These are phyloP conservation scores for Diaperis boleti DNA, from an alignment of 2,888 invertebrate genomes.

Conservation along the genomic window DNA sequence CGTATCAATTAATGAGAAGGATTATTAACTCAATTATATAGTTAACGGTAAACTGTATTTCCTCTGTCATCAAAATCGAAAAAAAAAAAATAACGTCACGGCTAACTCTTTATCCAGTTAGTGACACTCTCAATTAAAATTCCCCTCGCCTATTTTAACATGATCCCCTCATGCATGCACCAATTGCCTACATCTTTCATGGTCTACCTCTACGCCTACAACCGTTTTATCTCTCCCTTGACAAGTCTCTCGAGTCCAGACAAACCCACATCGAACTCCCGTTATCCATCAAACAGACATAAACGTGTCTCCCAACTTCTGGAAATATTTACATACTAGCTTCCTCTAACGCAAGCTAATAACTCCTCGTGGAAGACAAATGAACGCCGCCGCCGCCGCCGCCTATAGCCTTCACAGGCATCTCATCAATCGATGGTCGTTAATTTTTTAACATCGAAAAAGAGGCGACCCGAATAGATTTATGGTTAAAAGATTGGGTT, in stretches of 20 bases:
- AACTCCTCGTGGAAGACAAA: background rate
- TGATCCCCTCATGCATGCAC: background rate
- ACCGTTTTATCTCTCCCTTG: background rate
- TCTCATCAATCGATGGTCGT: background rate
- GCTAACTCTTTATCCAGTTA: too few species aligned
- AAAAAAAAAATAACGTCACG: too few species aligned
- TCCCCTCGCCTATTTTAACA: background rate
- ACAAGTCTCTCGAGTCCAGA: background rate
- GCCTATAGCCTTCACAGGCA: too few species aligned
- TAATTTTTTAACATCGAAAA: background rate
- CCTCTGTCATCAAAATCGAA: too few species aligned
- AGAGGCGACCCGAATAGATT: too few species aligned
- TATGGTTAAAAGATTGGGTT: too few species aligned
- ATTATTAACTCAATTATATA: too few species aligned
- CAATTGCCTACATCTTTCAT: background rate
- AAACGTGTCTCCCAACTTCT: background rate
- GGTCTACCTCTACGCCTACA: background rate
- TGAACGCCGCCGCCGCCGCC: background rate
- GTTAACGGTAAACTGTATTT: too few species aligned
- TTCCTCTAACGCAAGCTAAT: background rate
- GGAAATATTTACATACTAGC: background rate
- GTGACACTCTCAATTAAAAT: background rate
- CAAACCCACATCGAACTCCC: background rate
- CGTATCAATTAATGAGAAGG: too few species aligned
- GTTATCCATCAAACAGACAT: constrained; percentile 1